Evolutionary conservation across 1,140 invertebrate species (phyloP).

Genomic region (Platorchestia sp.): DNA sequence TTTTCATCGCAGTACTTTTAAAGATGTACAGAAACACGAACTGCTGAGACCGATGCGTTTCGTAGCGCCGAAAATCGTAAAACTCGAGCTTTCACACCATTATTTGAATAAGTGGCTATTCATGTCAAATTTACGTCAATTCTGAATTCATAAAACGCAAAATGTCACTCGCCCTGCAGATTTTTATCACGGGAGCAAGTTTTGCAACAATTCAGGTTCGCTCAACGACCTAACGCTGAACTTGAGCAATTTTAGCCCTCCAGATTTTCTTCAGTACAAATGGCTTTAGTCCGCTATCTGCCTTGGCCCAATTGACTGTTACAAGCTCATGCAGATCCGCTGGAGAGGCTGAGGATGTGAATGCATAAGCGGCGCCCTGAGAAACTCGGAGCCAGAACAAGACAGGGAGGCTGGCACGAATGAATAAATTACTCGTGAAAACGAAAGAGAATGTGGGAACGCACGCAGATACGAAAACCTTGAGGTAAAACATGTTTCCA

Average conservation of each 20-base stretch:
- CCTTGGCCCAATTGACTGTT: constrained; percentile 50
- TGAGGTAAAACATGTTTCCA: too few relatives aligned
- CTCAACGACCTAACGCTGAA: background rate
- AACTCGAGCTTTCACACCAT: background rate
- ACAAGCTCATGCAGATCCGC: constrained; percentile 54
- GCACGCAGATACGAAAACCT: too few relatives aligned
- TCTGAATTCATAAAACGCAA: background rate
- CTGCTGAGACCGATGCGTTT: background rate
- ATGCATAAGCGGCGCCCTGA: constrained; percentile 20
- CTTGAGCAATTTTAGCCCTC: background rate
- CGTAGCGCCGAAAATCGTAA: background rate
- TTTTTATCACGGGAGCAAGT: background rate
- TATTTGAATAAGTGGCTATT: background rate
- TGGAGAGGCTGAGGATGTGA: background rate
- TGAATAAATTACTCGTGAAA: background rate
- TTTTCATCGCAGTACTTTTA: too few relatives aligned
- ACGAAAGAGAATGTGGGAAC: background rate
- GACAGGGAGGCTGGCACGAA: background rate
- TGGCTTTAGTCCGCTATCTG: constrained; percentile 55
- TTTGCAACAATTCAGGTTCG: background rate
- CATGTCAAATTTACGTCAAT: background rate
- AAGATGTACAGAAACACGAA: too few relatives aligned
- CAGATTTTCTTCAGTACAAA: constrained; percentile 3
- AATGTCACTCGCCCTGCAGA: background rate
- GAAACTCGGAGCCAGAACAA: background rate